Base-by-base conservation (phyloP, 2,113 vertebrate genomes). In the Lycocorax pyrrhopterus region DNA sequence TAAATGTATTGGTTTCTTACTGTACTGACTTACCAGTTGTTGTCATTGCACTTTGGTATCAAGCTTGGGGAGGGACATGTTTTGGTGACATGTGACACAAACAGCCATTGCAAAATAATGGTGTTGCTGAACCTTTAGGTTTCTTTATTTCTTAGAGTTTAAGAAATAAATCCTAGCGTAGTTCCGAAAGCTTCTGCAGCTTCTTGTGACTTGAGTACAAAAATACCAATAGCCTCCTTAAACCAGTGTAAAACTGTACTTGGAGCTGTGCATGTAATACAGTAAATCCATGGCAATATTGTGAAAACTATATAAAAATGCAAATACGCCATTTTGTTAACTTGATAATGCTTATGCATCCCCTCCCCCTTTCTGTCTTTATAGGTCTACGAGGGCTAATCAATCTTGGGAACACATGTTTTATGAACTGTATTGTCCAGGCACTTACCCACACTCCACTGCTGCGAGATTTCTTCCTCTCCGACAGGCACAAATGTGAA, bases 381-480 rank as follows among this genome's bases (percentile, higher is more conserved):
- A 63, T 97, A 99, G 99, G 99, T 98, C 98, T 99, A 97, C 98
- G 99, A 86, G 99, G 99, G 96, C 98, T 99, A 95, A 99, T 99
- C 98, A 99, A 99, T 98, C 98, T 99, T 89, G 99, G 99, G 95
- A 99, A 99, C 98, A 99, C 99, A 5, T 99, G 99, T 98, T 99
- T 99, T 98, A 99, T 99, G 99, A 99, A 99, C 98, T 99, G 99
- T 97, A 99, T 99, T 68, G 99, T 99, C 84, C 99, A 99, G 98
- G 99, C 99, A 73, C 98, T 99, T 95, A 99, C 99, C 84, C 99
- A 99, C 98, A 99, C 99, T 16, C 99, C 99, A 22, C 98, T 99
- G 93, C 98, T 99, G 96, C 98, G 99, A 60, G 99, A 99, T 97
- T 99, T 99, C 98, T 99, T 99, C 98, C 99, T 99, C 94, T 99